These are phyloP conservation scores for Kryptolebias marmoratus DNA, from an alignment of 2,113 vertebrate species.

Conservation along the genomic window DNA sequence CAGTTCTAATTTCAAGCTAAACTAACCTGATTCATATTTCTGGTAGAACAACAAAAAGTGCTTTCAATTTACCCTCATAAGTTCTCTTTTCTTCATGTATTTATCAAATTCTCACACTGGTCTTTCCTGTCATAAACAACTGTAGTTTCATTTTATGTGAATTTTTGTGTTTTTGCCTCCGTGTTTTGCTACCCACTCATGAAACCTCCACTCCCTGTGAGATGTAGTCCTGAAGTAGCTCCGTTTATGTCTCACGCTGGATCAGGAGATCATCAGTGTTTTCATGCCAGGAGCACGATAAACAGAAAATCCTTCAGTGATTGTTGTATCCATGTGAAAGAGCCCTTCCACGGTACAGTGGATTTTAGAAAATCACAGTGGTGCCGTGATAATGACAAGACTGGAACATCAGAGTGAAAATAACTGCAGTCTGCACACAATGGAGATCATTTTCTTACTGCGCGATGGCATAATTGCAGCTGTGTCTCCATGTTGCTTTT, in stretches of 20 bases:
- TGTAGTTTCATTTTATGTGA: too few species aligned
- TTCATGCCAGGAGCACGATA: constrained; percentile 23
- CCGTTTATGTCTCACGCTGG: constrained; percentile 6
- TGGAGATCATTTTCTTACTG: constrained; percentile 32
- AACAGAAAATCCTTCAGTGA: constrained; percentile 16
- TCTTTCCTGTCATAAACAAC: too few species aligned
- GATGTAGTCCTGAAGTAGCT: constrained; percentile 17
- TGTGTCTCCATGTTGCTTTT: constrained; percentile 37
- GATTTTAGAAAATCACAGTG: constrained; percentile 38
- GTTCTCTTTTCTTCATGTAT: too few species aligned
- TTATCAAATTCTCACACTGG: too few species aligned
- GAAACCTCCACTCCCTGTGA: constrained; percentile 7
- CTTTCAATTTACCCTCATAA: too few species aligned
- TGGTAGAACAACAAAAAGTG: too few species aligned
- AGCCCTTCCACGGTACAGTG: constrained; percentile 1
- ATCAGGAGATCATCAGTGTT: constrained; percentile 34
- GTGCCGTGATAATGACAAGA: constrained; percentile 37
- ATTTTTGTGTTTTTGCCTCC: background rate
- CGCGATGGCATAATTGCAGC: constrained; percentile 39
- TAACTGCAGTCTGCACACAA: constrained; percentile 21
- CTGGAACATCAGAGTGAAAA: constrained; percentile 11
- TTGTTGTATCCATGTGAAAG: background rate
- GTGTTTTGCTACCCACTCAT: constrained; percentile 11
- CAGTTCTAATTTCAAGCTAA: too few species aligned
- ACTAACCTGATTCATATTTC: too few species aligned